These are phyloP conservation scores for Eueides isabella DNA, from an alignment of 1,140 invertebrate species.

Conservation along the genomic window DNA sequence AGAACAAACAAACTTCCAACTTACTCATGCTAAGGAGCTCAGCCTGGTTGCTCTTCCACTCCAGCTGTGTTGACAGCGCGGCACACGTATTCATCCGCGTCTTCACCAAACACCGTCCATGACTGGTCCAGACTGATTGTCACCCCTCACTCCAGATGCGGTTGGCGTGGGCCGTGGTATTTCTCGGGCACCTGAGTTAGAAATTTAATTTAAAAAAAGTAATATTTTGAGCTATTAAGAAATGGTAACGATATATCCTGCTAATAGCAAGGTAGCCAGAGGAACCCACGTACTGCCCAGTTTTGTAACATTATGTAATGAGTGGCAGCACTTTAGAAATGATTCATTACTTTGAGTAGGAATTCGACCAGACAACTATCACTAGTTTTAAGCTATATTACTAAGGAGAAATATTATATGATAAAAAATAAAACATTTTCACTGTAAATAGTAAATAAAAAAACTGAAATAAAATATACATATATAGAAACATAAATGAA, in stretches of 20 bases:
- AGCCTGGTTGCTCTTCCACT: constrained; percentile 94
- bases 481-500: constrained; percentile 27
- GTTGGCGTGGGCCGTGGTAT: constrained; percentile 95
- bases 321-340: too few relatives aligned
- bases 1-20: constrained; percentile 54
- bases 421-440: too few relatives aligned
- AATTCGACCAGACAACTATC: too few relatives aligned
- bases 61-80: constrained; percentile 97
- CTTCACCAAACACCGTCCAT: constrained; percentile 97
- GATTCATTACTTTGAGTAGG: too few relatives aligned
- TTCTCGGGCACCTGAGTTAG: constrained; percentile 90
- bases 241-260: too few relatives aligned
- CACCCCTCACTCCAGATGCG: constrained; percentile 95
- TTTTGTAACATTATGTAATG: too few relatives aligned
- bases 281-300: too few relatives aligned
- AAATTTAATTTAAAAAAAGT: constrained; percentile 9
- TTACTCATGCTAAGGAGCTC: constrained; percentile 98
- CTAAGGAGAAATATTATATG: too few relatives aligned
- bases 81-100: constrained; percentile 98
- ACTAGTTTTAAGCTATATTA: too few relatives aligned
- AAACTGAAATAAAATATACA: not conserved
- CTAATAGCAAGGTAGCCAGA: too few relatives aligned
- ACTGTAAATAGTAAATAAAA: too few relatives aligned
- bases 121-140: constrained; percentile 93
- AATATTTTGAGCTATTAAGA: too few relatives aligned